phyloP scores from a whole-genome alignment of 2,113 vertebrate genomes.

The Tachycineta bicolor region DNA sequence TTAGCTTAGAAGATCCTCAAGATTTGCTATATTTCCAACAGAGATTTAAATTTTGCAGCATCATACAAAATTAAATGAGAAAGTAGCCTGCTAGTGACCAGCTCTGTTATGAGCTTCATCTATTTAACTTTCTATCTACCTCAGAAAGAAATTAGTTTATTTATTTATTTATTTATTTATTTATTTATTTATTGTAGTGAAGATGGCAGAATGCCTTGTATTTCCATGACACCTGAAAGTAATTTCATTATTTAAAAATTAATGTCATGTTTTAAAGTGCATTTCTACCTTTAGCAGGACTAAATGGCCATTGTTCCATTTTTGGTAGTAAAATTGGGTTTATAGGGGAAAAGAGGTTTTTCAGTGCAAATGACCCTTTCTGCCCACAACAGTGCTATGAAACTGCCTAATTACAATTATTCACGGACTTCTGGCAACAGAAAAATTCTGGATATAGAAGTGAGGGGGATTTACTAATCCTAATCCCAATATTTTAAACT shows the following conservation, averaged over 20 bases:
- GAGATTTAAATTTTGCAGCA: neutral
- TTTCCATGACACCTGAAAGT: neutral
- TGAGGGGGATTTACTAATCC: neutral
- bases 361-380: neutral
- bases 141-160: neutral
- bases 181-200: neutral
- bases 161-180: too few species aligned
- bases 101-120: neutral
- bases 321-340: conserved; percentile 22
- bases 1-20: neutral
- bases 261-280: neutral
- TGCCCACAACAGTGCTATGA: neutral
- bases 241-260: neutral
- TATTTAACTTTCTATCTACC: neutral
- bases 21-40: neutral
- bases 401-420: neutral
- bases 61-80: neutral
- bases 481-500: neutral
- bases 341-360: neutral
- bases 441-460: neutral
- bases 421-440: neutral
- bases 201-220: neutral
- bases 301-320: neutral
- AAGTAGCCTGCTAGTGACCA: neutral
- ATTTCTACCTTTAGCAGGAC: neutral